Base-by-base conservation (phyloP, 2,113 vertebrate genomes). In the Oncorhynchus kisutch region DNA sequence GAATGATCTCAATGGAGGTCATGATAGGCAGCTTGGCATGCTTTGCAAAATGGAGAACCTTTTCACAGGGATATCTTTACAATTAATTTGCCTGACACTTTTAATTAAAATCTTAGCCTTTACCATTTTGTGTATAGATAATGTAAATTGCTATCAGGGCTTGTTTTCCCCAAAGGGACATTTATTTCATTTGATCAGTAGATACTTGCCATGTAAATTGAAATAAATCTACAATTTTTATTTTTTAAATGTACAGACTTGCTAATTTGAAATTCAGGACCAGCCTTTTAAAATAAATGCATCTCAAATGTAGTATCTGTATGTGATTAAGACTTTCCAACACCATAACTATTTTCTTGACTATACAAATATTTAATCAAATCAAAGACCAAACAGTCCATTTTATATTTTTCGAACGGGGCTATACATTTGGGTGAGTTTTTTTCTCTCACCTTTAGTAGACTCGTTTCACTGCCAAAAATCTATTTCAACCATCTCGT, bases 31-130 rank as follows among this genome's bases (percentile, higher is more conserved):
- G 87, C 84, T 91, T 89, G 76, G 88, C 90, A 88, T 90, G 88
- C 89, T 91, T 91, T 90, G 88, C 88, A 90, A 90, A 91, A 88
- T 85, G 81, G 81, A 83, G 81, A 88, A 85, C 79, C 78, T 89
- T 88, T 88, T 92, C 85, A 91, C 92, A 94, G 92, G 92, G 39
- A 45, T 45, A 88, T 92, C 79, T 80, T 90, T 91, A 91, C 81
- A 81, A 81, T 88, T 92, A 87, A 91, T 90, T 80, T 85, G 86
- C 88, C 90, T 90, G 81, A 88, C 82, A 89, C 90, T 88, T 81
- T 9, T 81, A 81, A 91, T 84, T 84, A 87, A 90, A 91, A 88
- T 88, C 86, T 88, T 90, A 93, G 92, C 92, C 93, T 94, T 94
- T 93, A 93, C 86, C 86, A 74, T 87, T 87, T 90, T 91, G 74